Percentiles rank a stretch among this genome's conserved stretches.
These are phyloP conservation scores for Porites cylindrica DNA, from an alignment of 92 coral and sea anemone species.

Conservation along the genomic window DNA sequence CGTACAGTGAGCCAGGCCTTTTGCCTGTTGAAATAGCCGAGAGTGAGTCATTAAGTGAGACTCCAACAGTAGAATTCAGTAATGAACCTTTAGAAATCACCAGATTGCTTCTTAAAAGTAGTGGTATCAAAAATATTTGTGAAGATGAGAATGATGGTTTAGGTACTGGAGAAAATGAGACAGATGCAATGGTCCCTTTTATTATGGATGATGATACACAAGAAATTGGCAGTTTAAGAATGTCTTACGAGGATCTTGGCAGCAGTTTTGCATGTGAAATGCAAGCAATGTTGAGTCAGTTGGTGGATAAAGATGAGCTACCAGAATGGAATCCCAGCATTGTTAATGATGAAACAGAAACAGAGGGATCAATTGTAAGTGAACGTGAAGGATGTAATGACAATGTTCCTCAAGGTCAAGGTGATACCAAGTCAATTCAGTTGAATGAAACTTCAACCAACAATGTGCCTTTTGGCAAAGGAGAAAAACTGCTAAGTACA, in stretches of 20 bases:
- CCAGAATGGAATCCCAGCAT: conserved; percentile 12
- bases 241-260: conserved; percentile 73
- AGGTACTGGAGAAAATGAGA: background rate
- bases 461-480: background rate
- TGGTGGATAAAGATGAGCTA: conserved; percentile 26
- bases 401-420: conserved; percentile 3
- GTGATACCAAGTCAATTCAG: background rate
- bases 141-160: conserved; percentile 8
- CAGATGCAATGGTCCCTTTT: conserved; percentile 2
- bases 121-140: background rate
- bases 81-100: conserved; percentile 7
- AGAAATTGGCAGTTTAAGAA: conserved; percentile 62
- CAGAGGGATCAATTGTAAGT: background rate
- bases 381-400: background rate
- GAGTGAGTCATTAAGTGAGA: conserved; percentile 3
- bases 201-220: conserved; percentile 65
- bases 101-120: background rate
- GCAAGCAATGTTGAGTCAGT: conserved; percentile 74
- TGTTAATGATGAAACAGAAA: background rate
- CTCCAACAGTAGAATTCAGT: conserved; percentile 6
- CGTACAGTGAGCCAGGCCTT: conserved; percentile 5
- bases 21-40: background rate
- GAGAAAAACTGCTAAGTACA: background rate
- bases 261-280: conserved; percentile 86
- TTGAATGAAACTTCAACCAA: background rate